Evolutionary conservation across 1,140 invertebrate species (phyloP), one percentile per base, ranked within the genome.

Genomic region (Megalopta genalis): DNA sequence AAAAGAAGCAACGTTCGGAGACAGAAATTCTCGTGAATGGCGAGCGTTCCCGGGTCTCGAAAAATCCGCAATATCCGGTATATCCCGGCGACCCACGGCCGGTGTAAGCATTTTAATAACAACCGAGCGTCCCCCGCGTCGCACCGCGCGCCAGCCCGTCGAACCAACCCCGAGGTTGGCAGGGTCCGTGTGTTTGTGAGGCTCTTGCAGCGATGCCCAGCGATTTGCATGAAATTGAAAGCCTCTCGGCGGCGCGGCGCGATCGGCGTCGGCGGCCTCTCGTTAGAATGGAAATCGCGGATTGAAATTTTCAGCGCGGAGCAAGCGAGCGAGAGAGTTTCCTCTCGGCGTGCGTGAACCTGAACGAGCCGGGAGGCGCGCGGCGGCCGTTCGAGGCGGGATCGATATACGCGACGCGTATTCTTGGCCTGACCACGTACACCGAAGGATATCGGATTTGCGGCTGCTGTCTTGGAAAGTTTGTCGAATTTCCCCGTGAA

Each of bases 161-260:
- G 49, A 46, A 14, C 49, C 42, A 46, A 46, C 10, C 49, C 49
- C 32, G 32, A 32, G 49, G 49, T 21, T 52, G 49, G 49, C 49
- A 52, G n/a, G 18, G 66, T 10, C 46, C 49, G 25, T 60, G 81
- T 75, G 59, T 70, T 74, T 62, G 60, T 59, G 49, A 63, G 52
- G 39, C 73, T 60, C 73, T 77, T 54, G 21, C 75, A 54, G 37
- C 80, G 79, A 72, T 68, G 77, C 66, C 79, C 32, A 27, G 54
- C 76, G 83, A 87, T 87, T 87, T 87, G 86, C 86, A 87, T 87
- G 86, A 87, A 87, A 87, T 87, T 87, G 86, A 86, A 87, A 86
- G 81, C 64, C 82, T 68, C 79, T 68, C 72, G 72, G 68, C 59
- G 81, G 71, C 67, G 63, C 62, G 72, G 68, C 73, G 65, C 76